phyloP scores from a whole-genome alignment of 2,113 vertebrate genomes.

The Gymnogyps californianus region DNA sequence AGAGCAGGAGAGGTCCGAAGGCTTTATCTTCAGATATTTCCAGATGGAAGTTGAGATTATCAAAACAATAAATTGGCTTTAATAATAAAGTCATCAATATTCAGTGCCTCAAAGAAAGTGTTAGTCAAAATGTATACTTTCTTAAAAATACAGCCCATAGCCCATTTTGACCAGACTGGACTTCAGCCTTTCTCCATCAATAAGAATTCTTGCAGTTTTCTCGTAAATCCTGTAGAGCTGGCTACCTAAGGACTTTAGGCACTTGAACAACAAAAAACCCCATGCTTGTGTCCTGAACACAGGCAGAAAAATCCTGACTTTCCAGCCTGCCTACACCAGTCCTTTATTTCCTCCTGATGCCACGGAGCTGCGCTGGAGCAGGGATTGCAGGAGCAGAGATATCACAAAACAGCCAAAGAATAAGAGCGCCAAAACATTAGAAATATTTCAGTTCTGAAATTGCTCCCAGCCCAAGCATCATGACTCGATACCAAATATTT shows the following conservation, averaged over 20 bases:
- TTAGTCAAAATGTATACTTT: rapidly evolving
- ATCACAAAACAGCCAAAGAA: neutral
- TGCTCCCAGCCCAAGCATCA: neutral
- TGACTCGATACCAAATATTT: rapidly evolving
- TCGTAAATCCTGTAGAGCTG: neutral
- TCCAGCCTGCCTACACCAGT: neutral
- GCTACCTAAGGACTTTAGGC: neutral
- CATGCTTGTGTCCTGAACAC: rapidly evolving
- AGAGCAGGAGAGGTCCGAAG: neutral
- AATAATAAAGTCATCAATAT: too few species aligned
- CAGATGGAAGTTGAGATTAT: neutral
- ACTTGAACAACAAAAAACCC: neutral
- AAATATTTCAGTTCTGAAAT: neutral
- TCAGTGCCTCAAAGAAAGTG: neutral
- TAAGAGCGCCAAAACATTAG: neutral
- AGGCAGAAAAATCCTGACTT: neutral
- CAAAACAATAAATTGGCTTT: too few species aligned
- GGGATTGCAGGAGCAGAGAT: neutral
- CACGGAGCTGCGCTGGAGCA: rapidly evolving
- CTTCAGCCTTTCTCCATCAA: neutral
- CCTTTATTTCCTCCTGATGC: neutral
- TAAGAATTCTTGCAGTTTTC: neutral
- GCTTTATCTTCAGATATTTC: neutral
- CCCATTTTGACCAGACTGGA: neutral
- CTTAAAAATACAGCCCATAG: neutral